phyloP scores from a whole-genome alignment of 2,888 invertebrate species.

The Zootermopsis nevadensis region DNA sequence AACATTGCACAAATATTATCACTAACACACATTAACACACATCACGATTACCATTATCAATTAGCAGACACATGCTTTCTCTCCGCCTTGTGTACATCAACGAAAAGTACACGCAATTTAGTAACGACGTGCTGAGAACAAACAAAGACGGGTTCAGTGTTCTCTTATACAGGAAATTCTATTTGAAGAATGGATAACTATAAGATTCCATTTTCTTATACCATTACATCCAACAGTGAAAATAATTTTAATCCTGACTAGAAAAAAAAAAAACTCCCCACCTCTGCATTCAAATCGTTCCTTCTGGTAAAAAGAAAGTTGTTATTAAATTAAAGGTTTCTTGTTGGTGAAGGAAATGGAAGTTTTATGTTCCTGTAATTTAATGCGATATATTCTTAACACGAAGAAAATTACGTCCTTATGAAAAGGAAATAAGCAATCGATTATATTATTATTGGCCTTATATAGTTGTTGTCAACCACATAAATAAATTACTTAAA shows the following conservation, averaged over 20 bases:
- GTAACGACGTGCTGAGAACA: background rate
- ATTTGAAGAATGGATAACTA: background rate
- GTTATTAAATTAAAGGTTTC: background rate
- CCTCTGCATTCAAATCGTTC: background rate
- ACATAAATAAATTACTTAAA: too few relatives aligned
- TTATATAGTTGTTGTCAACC: too few relatives aligned
- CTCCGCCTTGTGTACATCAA: background rate
- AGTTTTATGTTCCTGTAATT: too few relatives aligned
- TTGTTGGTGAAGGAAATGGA: background rate
- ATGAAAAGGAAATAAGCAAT: too few relatives aligned
- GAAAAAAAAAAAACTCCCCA: background rate
- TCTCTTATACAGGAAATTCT: too few relatives aligned
- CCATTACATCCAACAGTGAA: background rate
- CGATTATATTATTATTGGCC: too few relatives aligned
- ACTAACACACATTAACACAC: background rate
- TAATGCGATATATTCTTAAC: too few relatives aligned
- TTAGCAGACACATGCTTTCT: background rate
- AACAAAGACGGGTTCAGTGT: background rate
- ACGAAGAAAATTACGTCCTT: too few relatives aligned
- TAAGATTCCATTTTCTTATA: background rate
- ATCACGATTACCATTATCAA: background rate
- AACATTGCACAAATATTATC: background rate
- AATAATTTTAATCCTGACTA: background rate
- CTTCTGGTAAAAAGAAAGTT: conserved; percentile 20
- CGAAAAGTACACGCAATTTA: background rate